Conservation (phyloP, 2,113 vertebrate genomes). For the Cygnus atratus region DNA sequence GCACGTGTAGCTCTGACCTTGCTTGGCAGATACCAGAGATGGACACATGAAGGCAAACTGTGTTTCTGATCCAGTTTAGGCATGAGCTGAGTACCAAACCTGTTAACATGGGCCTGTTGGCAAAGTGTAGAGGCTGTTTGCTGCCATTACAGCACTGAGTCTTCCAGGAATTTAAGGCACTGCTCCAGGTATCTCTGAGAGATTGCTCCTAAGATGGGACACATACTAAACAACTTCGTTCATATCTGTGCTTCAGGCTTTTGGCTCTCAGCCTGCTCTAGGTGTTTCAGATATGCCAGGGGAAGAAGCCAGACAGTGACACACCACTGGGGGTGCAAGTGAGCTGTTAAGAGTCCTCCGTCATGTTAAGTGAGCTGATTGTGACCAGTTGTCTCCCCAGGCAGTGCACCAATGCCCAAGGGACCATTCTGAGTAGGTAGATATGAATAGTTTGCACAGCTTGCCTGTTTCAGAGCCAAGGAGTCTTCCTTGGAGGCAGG, state of each 20-base stretch:
- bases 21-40: background rate
- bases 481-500: background rate
- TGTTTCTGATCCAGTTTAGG: background rate
- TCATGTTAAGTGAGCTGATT: background rate
- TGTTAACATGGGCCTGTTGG: background rate
- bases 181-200: background rate
- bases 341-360: background rate
- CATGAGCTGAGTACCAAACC: background rate
- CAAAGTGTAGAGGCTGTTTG: background rate
- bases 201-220: background rate
- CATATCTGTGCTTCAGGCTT: background rate
- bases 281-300: background rate
- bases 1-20: background rate
- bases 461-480: background rate
- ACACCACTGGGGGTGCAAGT: background rate
- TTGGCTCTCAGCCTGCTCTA: background rate
- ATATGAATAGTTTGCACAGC: background rate
- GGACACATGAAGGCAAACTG: background rate
- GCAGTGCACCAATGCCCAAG: background rate
- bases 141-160: fast-evolving
- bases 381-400: background rate
- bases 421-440: background rate
- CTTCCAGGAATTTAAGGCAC: background rate
- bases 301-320: background rate
- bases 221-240: background rate